phyloP scores from a whole-genome alignment of 2,888 invertebrate species.

The Barypeithes pellucidus region DNA sequence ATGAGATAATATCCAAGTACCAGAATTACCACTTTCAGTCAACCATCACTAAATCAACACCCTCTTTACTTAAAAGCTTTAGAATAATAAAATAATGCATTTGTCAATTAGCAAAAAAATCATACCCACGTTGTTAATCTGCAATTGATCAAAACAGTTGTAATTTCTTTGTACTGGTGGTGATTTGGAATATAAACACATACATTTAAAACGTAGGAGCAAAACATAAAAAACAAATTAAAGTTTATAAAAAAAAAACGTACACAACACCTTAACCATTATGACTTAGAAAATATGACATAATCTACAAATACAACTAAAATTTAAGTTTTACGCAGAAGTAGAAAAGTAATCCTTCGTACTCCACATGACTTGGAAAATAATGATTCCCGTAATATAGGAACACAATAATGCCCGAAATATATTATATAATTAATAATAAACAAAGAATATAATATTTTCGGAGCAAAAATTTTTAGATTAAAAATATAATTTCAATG shows the following conservation, averaged over 20 bases:
- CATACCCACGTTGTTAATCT: not conserved
- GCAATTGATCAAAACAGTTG: not conserved
- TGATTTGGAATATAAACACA: constrained; percentile 25
- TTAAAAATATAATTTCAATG: no score
- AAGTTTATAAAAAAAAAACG: not conserved
- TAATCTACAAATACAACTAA: constrained; percentile 16
- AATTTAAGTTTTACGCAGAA: constrained; percentile 10
- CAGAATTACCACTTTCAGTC: no score
- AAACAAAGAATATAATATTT: no score
- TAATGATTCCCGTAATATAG: no score
- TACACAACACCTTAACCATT: not conserved
- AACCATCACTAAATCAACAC: no score
- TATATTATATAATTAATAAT: no score
- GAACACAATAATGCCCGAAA: no score
- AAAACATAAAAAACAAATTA: not conserved
- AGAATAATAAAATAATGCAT: no score
- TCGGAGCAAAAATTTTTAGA: no score
- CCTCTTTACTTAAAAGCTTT: no score
- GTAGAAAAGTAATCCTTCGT: constrained; percentile 24
- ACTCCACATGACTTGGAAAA: not conserved
- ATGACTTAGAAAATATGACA: constrained; percentile 35
- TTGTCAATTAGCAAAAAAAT: not conserved
- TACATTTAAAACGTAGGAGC: constrained; percentile 16
- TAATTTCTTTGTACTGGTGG: constrained; percentile 36
- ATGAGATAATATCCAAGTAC: no score